Percentiles rank a stretch among this genome's conserved stretches.
phyloP scores from a whole-genome alignment of 2,888 invertebrate genomes.

The Drosophila helvetica region DNA sequence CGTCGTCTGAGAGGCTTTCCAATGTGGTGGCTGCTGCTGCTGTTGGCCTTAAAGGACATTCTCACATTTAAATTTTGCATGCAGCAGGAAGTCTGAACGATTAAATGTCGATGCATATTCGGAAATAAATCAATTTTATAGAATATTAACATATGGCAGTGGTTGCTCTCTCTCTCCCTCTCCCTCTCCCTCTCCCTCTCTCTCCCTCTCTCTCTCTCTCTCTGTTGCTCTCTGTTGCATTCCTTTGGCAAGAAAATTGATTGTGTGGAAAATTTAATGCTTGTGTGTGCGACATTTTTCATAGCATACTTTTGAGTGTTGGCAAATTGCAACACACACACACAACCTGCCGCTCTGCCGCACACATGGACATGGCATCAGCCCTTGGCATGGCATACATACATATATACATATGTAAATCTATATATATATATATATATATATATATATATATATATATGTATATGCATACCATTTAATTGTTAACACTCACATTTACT shows the following conservation, averaged over 20 bases:
- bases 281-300: slow-evolving; percentile 58
- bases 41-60: slow-evolving; percentile 29
- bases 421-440: slow-evolving; percentile 2
- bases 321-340: slow-evolving; percentile 58
- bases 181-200: neutral
- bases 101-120: slow-evolving; percentile 52
- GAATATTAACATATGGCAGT: slow-evolving; percentile 57
- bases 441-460: neutral
- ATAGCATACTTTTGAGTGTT: slow-evolving; percentile 74
- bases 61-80: neutral
- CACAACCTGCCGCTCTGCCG: slow-evolving; percentile 7
- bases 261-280: slow-evolving; percentile 66
- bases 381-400: neutral
- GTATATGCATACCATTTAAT: slow-evolving; percentile 26
- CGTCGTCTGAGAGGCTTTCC: neutral
- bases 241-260: slow-evolving; percentile 61
- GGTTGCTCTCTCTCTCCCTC: slow-evolving; percentile 1
- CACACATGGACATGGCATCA: slow-evolving; percentile 21
- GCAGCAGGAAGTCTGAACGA: slow-evolving; percentile 56
- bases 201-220: neutral
- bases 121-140: slow-evolving; percentile 59
- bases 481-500: slow-evolving; percentile 48
- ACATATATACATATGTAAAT: slow-evolving; percentile 14
- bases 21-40: neutral
- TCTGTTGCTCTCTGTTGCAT: neutral